These are phyloP conservation scores for Clusia tigrina DNA, from an alignment of 2,888 invertebrate genomes.

Conservation along the genomic window DNA sequence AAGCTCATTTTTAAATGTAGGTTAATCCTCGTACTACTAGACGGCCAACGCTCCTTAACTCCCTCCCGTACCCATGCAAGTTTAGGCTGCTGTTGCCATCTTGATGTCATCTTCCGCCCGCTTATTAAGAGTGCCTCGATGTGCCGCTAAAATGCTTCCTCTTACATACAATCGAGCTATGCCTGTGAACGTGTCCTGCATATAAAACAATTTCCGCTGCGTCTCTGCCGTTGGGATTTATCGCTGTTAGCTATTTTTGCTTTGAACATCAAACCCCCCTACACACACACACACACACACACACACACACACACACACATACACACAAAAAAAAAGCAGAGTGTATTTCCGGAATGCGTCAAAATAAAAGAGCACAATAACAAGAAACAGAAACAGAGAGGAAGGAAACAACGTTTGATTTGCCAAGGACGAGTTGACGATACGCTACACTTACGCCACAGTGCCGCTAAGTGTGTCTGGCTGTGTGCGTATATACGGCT, in stretches of 20 bases:
- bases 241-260: slow-evolving; percentile 12
- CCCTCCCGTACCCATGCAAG: no score
- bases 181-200: slow-evolving; percentile 24
- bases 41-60: no score
- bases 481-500: background rate
- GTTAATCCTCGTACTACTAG: no score
- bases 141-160: no score
- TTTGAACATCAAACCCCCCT: background rate
- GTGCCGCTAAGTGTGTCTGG: background rate
- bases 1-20: no score
- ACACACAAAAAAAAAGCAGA: no score
- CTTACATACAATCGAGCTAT: no score
- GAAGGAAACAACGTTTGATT: background rate
- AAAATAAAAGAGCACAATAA: slow-evolving; percentile 26
- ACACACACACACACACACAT: slow-evolving; percentile 3
- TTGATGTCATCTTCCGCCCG: no score
- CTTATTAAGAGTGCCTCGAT: no score
- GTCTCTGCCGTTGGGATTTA: slow-evolving; percentile 15
- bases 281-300: background rate
- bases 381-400: background rate
- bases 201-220: slow-evolving; percentile 17
- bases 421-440: slow-evolving; percentile 29
- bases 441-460: background rate
- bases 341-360: slow-evolving; percentile 38
- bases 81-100: no score